Evolutionary conservation across 2,113 vertebrate species (phyloP), one percentile per base, ranked within the genome.

Genomic region (Xenopus laevis): DNA sequence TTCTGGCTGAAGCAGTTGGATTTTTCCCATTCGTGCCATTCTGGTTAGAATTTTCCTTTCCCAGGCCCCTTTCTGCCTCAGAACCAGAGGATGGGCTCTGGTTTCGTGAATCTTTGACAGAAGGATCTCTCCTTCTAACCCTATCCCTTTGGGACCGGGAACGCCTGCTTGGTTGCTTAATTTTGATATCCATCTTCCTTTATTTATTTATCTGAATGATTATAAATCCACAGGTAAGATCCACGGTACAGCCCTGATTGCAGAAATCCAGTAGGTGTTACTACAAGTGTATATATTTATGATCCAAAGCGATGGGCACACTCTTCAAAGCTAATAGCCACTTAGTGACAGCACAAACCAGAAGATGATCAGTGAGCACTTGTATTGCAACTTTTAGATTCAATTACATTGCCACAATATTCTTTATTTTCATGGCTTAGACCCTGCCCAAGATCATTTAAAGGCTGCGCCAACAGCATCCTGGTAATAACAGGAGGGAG

Each of bases 41-140:
- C 73, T 92, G 90, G 78, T 86, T 87, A 61, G 91, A 86, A 85
- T 90, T 86, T 84, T 94, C 92, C 83, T 91, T 92, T 83, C 90
- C 92, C 27, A 93, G 91, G 81, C 91, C 90, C 80, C 86, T 86
- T 85, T 95, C 95, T 74, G 91, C 86, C 79, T 97, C 95, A 27
- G 95, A 94, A 60, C 92, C 93, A 71, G 94, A 93, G 81, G 94
- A 96, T 75, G 93, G 92, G 78, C 94, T 94, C 70, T 86, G 94
- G 73, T 92, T 88, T 78, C 89, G 87, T 87, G 87, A 86, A 82
- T 93, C 93, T 77, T 88, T 89, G 86, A 87, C 87, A 75, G 88
- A 87, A 52, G 92, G 86, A 80, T 95, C 94, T 81, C 92, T 91
- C 83, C 93, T 93, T 82, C 94, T 90, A 80, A 91, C 93, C 77